Evolutionary conservation across 2,888 invertebrate species (phyloP), one percentile per base, ranked within the genome.

Genomic region (Nesidiocoris tenuis): DNA sequence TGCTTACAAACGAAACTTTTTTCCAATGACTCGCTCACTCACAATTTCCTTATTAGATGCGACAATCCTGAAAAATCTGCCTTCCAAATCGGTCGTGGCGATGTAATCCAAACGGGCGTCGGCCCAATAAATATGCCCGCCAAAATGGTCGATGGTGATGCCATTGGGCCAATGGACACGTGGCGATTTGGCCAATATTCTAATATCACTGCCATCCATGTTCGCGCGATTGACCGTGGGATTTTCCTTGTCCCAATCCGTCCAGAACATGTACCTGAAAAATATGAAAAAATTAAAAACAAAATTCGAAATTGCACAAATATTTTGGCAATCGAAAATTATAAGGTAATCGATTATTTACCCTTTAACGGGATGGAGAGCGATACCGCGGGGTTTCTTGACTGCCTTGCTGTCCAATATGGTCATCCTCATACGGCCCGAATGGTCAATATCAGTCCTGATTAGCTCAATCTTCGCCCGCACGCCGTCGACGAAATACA

Each of bases 401-500:
- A 94, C 82, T 59, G 86, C 84, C 9, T 87, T 87, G 17, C 25
- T 61, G 0, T 87, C 86, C 25, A 95, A 84, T 80, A 96, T 90
- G 0, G 91, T 91, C 61, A 89, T 87, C 67, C 95, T 85, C 90
- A 93, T 92, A 81, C 91, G 86, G 0, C 91, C 91, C 75, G 86
- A 85, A 77, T 88, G 84, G 81, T 87, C 84, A 70, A 86, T 82
- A 80, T 90, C 87, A 0, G 91, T 92, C 71, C 91, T 86, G 1
- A 95, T 90, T 0, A 94, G 89, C 83, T 95, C 93, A 77, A 96
- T 94, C 82, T 90, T 90, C 80, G 90, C 89, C 56, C 89, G 86
- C 72, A 89, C 87, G 0, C 93, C 93, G 82, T 96, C 95, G 0
- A 95, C 93, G 83, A 95, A 95, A 84, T 94, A 96, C 17, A 96